Base-by-base conservation (phyloP, 2,888 invertebrate species). In the Mesorhabditis spiculigera region DNA sequence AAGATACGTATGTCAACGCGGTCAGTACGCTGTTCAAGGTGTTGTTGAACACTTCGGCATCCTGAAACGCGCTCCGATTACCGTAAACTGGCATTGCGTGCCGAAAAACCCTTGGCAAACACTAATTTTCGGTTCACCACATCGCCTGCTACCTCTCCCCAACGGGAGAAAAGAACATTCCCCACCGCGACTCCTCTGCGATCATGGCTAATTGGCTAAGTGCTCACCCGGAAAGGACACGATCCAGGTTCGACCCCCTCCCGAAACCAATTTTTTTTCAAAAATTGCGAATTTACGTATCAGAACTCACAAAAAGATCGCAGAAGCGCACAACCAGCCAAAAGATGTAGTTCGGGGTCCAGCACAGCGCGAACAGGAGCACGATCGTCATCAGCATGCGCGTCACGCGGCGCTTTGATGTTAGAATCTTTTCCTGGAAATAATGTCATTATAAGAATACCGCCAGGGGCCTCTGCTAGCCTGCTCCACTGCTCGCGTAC, bases 331-430 rank as follows among this genome's bases (percentile, higher is more conserved):
- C 67, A 50, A 79, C 63, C n/a, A 80, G 68, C 80, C 80, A 80
- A 73, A 76, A 80, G 66, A 76, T 65, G 67, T 80, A 80, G n/a
- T 70, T 86, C 0, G 94, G 94, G 0, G 93, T 91, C 93, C 93
- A 94, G 86, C 93, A 93, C 5, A 93, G 89, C 86, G 94, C 94
- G 86, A 93, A 94, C 84, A 93, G 93, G 65, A 92, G 87, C 4
- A 94, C 93, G 13, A 94, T 91, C 5, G 93, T 93, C 81, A 93
- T 93, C 65, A 94, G 89, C 93, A 94, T 94, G 79, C 92, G 89
- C 69, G 93, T 81, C 45, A 82, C 82, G 50, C 78, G 91, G 82
- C 90, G 89, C 79, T 91, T 92, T 0, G 91, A 91, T 78, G 91
- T 91, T 68, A 92, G 91, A 82, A 91, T 92, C 82, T 91, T 91